Conservation (phyloP, 2,888 invertebrate genomes). For the Agrotis clavis region DNA sequence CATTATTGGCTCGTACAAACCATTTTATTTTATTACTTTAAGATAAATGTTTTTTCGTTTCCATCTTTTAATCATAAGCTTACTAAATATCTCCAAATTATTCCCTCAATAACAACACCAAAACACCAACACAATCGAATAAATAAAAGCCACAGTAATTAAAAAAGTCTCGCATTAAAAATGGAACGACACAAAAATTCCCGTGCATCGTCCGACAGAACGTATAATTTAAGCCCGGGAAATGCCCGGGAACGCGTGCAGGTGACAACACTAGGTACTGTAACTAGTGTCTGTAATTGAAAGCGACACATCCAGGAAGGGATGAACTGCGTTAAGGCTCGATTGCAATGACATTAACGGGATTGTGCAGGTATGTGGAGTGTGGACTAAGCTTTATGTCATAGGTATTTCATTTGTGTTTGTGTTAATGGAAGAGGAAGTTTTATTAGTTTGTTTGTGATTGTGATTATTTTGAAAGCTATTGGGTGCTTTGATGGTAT, state of each 20-base stretch:
- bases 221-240: constrained; percentile 56
- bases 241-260: constrained; percentile 48
- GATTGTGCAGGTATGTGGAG: constrained; percentile 15
- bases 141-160: constrained; percentile 37
- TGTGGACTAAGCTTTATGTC: constrained; percentile 31
- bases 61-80: too few relatives aligned
- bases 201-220: constrained; percentile 35
- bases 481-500: background rate
- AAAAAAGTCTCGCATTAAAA: constrained; percentile 42
- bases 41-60: too few relatives aligned
- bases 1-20: too few relatives aligned
- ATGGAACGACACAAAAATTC: constrained; percentile 25
- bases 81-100: background rate
- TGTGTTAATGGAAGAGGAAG: background rate
- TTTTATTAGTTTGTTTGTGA: constrained; percentile 10
- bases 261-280: constrained; percentile 60
- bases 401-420: constrained; percentile 20
- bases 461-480: background rate
- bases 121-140: constrained; percentile 18
- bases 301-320: constrained; percentile 68
- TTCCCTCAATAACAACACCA: constrained; percentile 25
- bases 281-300: constrained; percentile 70
- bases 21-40: too few relatives aligned
- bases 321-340: constrained; percentile 51
- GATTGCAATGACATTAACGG: constrained; percentile 58